phyloP scores from a whole-genome alignment of 1,140 invertebrate species.

The Psix sp. region DNA sequence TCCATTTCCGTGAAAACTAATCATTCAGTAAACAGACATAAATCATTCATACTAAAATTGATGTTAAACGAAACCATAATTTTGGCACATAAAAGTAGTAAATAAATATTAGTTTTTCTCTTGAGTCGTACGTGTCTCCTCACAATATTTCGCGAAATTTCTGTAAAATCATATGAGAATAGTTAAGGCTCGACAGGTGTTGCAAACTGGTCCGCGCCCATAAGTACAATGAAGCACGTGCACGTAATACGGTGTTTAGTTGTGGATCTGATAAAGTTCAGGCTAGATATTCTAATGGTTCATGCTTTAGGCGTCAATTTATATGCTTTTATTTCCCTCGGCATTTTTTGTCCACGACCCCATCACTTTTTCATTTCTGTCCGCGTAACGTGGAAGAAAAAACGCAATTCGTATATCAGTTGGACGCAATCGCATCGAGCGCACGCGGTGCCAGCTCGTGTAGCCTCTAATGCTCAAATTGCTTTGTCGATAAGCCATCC shows the following conservation, averaged over 20 bases:
- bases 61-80: conserved; percentile 8
- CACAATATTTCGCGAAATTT: conserved; percentile 52
- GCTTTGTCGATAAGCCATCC: conserved; percentile 54
- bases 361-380: conserved; percentile 8
- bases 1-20: no score
- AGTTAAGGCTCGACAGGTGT: conserved; percentile 52
- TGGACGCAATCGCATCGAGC: conserved; percentile 29
- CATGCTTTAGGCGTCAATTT: conserved; percentile 34
- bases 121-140: conserved; percentile 31
- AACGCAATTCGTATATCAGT: conserved; percentile 43
- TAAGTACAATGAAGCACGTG: conserved; percentile 56
- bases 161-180: conserved; percentile 54
- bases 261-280: conserved; percentile 58
- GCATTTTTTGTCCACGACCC: no score
- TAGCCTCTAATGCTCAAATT: conserved; percentile 50
- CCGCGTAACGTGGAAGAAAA: conserved; percentile 40
- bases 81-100: conserved; percentile 21
- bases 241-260: conserved; percentile 60
- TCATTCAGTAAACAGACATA: background rate
- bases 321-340: conserved; percentile 6
- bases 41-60: background rate
- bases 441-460: conserved; percentile 30
- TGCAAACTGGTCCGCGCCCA: conserved; percentile 48
- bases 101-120: conserved; percentile 36
- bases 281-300: conserved; percentile 40